phyloP scores from a whole-genome alignment of 2,888 invertebrate species.

The Miltochrista miniata region DNA sequence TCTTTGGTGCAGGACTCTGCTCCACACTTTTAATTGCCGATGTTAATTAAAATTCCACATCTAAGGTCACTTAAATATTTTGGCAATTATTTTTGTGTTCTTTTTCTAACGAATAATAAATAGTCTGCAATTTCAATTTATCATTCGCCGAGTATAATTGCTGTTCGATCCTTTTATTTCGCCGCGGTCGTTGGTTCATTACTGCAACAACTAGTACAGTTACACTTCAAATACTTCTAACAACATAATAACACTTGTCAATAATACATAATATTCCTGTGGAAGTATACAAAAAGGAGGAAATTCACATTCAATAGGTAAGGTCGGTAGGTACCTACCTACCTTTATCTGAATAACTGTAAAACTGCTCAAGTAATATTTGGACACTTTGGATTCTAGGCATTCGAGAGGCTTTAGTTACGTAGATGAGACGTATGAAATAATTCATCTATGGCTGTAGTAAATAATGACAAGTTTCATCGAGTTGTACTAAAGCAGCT shows the following conservation, averaged over 20 bases:
- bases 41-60: slow-evolving; percentile 21
- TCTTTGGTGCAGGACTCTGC: neutral
- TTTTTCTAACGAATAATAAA: slow-evolving; percentile 20
- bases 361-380: too few relatives aligned
- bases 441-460: too few relatives aligned
- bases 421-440: too few relatives aligned
- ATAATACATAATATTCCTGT: neutral
- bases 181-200: slow-evolving; percentile 1
- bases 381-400: too few relatives aligned
- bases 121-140: slow-evolving; percentile 16
- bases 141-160: slow-evolving; percentile 17
- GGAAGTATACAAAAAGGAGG: too few relatives aligned
- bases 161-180: slow-evolving; percentile 10
- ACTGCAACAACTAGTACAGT: slow-evolving; percentile 8
- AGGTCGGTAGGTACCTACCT: too few relatives aligned
- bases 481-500: too few relatives aligned
- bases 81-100: slow-evolving; percentile 19
- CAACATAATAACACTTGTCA: neutral
- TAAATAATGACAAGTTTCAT: too few relatives aligned
- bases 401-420: too few relatives aligned
- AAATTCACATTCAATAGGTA: too few relatives aligned
- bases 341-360: too few relatives aligned
- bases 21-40: slow-evolving; percentile 18
- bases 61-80: slow-evolving; percentile 20
- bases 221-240: neutral